phyloP scores from a whole-genome alignment of 2,888 invertebrate species.

The Aspidapion aeneum region DNA sequence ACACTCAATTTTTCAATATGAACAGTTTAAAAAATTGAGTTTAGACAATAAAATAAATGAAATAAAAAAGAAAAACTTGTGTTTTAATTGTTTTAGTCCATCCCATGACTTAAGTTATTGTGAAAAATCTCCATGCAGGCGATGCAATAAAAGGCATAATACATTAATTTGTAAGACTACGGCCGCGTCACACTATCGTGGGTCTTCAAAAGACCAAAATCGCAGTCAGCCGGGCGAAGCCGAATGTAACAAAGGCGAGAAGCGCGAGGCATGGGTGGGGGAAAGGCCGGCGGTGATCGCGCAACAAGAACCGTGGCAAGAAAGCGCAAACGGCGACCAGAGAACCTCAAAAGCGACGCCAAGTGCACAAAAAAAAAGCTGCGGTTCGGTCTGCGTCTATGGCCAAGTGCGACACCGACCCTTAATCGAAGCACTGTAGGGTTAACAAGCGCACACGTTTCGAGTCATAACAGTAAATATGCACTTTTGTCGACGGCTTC shows the following conservation, averaged over 20 bases:
- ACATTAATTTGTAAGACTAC: neutral
- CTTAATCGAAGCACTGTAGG: neutral
- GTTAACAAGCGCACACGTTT: neutral
- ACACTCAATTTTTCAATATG: constrained; percentile 19
- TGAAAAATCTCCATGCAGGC: constrained; percentile 13
- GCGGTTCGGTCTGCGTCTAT: too few relatives aligned
- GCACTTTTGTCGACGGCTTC: neutral
- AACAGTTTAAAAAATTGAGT: constrained; percentile 5
- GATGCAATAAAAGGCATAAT: constrained; percentile 19
- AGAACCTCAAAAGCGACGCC: too few relatives aligned
- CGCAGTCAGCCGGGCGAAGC: neutral
- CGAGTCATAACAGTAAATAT: too few relatives aligned
- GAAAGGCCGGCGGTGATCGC: too few relatives aligned
- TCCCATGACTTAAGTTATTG: constrained; percentile 10
- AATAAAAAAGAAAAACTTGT: constrained; percentile 11
- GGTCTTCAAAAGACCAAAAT: too few relatives aligned
- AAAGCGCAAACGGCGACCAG: too few relatives aligned
- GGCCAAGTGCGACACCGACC: neutral
- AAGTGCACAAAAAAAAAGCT: too few relatives aligned
- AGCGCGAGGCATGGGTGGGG: neutral
- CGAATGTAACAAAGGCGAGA: neutral
- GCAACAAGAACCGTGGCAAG: too few relatives aligned
- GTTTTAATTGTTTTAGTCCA: constrained; percentile 16
- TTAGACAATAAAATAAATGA: constrained; percentile 7
- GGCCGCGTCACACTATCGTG: too few relatives aligned